These are phyloP conservation scores for Thryonomys swinderianus DNA, from an alignment of 2,113 vertebrate species.

Conservation along the genomic window DNA sequence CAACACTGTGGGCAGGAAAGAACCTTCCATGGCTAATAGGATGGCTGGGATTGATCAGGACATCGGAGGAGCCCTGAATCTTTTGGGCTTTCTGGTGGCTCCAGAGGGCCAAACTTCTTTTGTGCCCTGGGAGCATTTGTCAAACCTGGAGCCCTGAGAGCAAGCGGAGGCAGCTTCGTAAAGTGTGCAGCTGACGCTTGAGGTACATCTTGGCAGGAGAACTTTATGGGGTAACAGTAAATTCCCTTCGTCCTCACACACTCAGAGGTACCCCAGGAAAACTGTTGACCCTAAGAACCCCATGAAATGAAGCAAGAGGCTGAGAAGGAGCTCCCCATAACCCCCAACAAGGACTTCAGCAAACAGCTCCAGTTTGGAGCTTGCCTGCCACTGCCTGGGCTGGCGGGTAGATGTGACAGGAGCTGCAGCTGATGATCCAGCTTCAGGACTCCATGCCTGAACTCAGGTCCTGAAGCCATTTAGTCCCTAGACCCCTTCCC, in stretches of 20 bases:
- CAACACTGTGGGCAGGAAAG: not conserved
- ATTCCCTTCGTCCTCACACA: not conserved
- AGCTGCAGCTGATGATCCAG: not conserved
- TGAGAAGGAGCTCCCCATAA: not conserved
- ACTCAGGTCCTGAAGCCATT: not conserved
- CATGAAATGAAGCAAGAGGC: not conserved
- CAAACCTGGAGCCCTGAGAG: not conserved
- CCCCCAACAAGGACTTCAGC: not conserved
- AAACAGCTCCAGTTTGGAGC: not conserved
- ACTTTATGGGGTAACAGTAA: not conserved
- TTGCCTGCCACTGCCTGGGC: not conserved
- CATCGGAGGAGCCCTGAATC: not conserved
- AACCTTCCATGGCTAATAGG: not conserved
- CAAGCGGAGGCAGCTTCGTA: not conserved
- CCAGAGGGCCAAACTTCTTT: not conserved
- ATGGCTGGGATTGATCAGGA: not conserved
- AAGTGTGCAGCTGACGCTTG: not conserved
- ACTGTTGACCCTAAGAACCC: not conserved
- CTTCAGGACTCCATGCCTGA: not conserved
- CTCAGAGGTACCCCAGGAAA: not conserved
- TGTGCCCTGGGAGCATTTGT: not conserved
- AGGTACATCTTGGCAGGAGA: not conserved
- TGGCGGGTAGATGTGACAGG: not conserved
- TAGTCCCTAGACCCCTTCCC: accelerated
- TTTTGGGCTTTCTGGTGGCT: not conserved